Base-by-base conservation (phyloP, 2,888 invertebrate genomes). In the Nymphalis c-album region DNA sequence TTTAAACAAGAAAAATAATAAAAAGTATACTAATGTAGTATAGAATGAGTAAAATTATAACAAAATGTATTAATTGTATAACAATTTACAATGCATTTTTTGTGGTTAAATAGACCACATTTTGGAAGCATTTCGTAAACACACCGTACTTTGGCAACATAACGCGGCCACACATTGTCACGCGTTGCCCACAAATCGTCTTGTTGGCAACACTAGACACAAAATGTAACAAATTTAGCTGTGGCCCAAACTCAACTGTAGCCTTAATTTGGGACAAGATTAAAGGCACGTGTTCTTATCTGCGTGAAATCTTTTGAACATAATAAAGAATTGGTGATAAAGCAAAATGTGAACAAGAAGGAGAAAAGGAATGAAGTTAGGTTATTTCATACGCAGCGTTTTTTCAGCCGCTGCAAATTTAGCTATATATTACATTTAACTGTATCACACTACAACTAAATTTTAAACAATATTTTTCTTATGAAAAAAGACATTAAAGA, bases 261-360 rank as follows among this genome's bases (percentile, higher is more conserved):
- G 75, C 73, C 74, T 75, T 79, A 81, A 81, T 80, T 80, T 78
- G 75, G 73, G 73, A 69, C 70, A 69, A 76, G 77, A 77, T 78
- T 79, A 77, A 74, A 76, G 72, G 74, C 70, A 68, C 64, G 70
- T 68, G 71, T 63, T 62, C 66, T 73, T 71, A 76, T 74, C 31
- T 51, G 18, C 20, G 13, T 20, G 8, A 26, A 47, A 47, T 46
- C 57, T 46, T 60, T 53, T 22, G 17, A 20, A 22, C 31, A 20
- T 20, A 50, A 55, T 55, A 17, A 26, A 31, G 17, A 22, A 51
- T 17, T 26, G 7, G 13, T 40, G 40, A 40, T 40, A 0, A 40
- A 16, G 53, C 22, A n/a, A 55, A 55, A 17, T 55, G 17, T 31
- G 53, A 31, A 31, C 26, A 7, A 26, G 22, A 51, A 4, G 51